Percentiles rank a stretch among this genome's conserved stretches.
Conservation (phyloP, 2,797 vertebrate species). For the Thripadectes ignobilis region DNA sequence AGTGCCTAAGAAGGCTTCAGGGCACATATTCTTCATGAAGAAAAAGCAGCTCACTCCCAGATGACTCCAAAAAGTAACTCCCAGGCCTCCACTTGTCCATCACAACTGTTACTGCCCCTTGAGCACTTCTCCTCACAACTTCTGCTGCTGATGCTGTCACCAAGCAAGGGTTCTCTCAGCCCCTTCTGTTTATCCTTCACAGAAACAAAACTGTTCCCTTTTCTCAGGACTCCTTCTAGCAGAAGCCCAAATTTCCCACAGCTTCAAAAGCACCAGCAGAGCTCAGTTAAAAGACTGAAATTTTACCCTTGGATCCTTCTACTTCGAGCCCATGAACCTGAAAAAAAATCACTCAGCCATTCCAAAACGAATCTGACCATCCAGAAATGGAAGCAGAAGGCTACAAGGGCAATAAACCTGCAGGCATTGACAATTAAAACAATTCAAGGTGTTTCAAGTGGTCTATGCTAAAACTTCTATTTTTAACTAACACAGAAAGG, state of each 20-base stretch:
- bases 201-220: background rate
- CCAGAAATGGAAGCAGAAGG: background rate
- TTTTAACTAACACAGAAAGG: background rate
- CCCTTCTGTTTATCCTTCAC: background rate
- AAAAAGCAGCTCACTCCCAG: background rate
- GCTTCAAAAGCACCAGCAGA: background rate
- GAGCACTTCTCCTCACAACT: background rate
- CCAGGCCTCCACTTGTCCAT: background rate
- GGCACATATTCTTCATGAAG: background rate
- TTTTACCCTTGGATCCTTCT: background rate
- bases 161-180: background rate
- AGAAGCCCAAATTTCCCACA: background rate
- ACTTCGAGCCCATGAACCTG: background rate
- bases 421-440: background rate
- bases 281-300: background rate
- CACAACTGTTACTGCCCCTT: background rate
- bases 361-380: background rate
- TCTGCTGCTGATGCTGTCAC: background rate
- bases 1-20: background rate
- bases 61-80: background rate
- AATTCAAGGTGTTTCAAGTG: background rate
- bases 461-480: background rate
- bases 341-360: background rate
- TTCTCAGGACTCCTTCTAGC: background rate
- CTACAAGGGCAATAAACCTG: background rate